A percentile compares a stretch with the other conserved stretches of the same genome.
phyloP scores from a whole-genome alignment of 1,140 invertebrate species.

The Thereuonema tuberculata region DNA sequence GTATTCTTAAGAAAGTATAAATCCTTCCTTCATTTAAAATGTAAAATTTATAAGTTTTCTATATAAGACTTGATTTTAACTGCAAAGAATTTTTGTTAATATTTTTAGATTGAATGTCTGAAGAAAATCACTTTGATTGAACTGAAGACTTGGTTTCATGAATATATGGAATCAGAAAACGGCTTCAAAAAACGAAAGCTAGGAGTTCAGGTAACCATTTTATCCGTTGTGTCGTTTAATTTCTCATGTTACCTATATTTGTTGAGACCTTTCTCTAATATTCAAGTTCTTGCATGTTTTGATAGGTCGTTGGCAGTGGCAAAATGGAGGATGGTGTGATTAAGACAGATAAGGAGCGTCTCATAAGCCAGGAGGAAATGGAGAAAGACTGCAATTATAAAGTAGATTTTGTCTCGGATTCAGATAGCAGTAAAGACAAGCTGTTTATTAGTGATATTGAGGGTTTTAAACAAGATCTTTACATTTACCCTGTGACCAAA shows the following conservation, averaged over 20 bases:
- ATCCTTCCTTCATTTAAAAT: too few relatives aligned
- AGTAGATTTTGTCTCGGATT: background rate
- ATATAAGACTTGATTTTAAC: too few relatives aligned
- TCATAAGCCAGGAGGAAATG: background rate
- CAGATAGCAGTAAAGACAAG: background rate
- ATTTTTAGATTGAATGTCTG: slow-evolving; percentile 11
- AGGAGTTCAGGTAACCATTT: slow-evolving; percentile 3
- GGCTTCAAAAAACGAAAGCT: slow-evolving; percentile 6
- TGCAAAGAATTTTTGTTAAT: too few relatives aligned
- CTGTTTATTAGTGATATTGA: background rate
- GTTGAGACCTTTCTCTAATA: background rate
- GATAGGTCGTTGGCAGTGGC: background rate
- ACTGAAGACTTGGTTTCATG: slow-evolving; percentile 2
- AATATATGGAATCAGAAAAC: background rate
- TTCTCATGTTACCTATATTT: background rate
- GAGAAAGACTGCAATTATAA: background rate
- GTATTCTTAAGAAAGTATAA: too few relatives aligned
- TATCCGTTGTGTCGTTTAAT: background rate
- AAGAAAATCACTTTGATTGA: slow-evolving; percentile 9
- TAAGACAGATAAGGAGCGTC: background rate
- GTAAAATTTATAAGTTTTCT: too few relatives aligned
- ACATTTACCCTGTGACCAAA: background rate
- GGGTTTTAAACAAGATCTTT: background rate
- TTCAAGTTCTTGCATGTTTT: background rate
- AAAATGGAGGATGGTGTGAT: background rate